Conservation (phyloP, 1,140 invertebrate species). For the Cotesia vestalis region DNA sequence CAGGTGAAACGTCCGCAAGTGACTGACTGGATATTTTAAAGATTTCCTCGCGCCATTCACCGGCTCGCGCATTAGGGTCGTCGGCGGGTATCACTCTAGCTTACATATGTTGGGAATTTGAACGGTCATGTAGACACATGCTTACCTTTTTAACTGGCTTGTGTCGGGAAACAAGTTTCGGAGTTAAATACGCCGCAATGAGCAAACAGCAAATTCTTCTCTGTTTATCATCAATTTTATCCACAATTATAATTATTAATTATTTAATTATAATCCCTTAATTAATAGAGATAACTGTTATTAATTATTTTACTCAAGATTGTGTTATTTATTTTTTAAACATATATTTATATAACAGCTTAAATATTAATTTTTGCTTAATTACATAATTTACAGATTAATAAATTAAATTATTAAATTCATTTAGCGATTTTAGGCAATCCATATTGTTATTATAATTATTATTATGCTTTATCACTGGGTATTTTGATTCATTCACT, state of each 20-base stretch:
- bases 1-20: conserved; percentile 44
- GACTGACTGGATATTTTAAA: conserved; percentile 45
- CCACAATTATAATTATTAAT: no score
- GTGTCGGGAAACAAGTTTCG: neutral
- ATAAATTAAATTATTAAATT: neutral
- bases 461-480: no score
- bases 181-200: neutral
- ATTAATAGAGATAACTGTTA: neutral
- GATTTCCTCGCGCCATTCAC: conserved; percentile 44
- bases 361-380: conserved; percentile 15
- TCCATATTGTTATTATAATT: neutral
- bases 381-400: conserved; percentile 16
- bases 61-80: conserved; percentile 42
- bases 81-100: neutral
- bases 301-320: conserved; percentile 12
- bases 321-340: conserved; percentile 12
- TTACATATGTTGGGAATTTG: conserved; percentile 12
- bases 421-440: neutral
- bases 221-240: no score
- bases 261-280: neutral
- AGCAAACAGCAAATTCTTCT: neutral
- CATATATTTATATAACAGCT: conserved; percentile 18
- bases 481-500: no score
- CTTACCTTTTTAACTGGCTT: no score
- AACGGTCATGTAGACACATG: no score